Evolutionary conservation across 2,797 vertebrate species (phyloP).

Genomic region (Petrocephalus schoutedeni): DNA sequence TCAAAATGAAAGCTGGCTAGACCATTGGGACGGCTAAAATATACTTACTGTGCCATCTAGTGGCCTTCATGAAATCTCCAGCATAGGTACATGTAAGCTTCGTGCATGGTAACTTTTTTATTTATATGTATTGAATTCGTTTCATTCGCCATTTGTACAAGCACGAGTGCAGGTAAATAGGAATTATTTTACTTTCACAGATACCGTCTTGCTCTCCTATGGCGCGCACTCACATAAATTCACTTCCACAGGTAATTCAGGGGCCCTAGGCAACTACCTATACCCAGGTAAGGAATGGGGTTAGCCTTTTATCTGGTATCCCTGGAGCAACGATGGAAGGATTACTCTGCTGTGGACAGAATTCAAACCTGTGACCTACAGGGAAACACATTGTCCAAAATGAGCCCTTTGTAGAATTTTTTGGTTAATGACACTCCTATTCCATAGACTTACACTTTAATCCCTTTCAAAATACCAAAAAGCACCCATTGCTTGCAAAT

Average conservation of each 20-base stretch:
- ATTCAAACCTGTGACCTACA: not conserved
- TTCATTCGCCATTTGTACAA: not conserved
- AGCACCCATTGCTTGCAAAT: not conserved
- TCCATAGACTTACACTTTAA: not conserved
- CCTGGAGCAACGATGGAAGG: not conserved
- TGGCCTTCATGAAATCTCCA: not conserved
- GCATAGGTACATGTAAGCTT: not conserved
- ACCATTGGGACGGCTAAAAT: not conserved
- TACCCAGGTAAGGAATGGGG: not conserved
- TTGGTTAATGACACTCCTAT: not conserved
- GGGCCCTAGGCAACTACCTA: not conserved
- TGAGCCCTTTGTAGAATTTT: not conserved
- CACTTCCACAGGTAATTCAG: not conserved
- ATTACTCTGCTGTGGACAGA: not conserved
- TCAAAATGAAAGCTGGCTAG: not conserved
- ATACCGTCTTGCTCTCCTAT: not conserved
- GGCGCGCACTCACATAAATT: not conserved
- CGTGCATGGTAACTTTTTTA: not conserved
- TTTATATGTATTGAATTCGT: not conserved
- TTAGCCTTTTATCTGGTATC: not conserved
- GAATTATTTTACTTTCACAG: not conserved
- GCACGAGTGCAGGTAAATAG: not conserved
- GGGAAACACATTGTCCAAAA: not conserved
- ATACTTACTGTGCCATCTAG: not conserved
- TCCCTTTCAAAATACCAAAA: not conserved